Evolutionary conservation across 1,140 invertebrate species (phyloP).

Genomic region (Littorina saxatilis): DNA sequence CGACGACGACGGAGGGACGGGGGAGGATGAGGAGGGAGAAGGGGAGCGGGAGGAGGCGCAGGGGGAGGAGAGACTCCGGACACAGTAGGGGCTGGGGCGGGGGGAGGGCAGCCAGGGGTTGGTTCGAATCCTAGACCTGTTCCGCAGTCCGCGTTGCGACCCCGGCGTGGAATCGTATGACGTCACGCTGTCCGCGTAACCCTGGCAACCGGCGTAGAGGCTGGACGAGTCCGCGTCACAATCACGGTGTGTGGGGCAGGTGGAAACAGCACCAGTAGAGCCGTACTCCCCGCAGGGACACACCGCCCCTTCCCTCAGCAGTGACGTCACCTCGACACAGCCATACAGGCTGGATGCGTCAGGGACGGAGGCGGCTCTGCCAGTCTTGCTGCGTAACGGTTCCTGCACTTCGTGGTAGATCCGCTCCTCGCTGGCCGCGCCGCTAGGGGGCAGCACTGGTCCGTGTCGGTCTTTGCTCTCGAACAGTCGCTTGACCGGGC

Average conservation of each 20-base stretch:
- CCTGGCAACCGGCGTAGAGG: not conserved
- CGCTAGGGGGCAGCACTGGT: not conserved
- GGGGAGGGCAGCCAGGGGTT: constrained; percentile 84
- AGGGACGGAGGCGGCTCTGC: not conserved
- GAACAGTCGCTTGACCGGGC: not conserved
- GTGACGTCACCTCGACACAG: not conserved
- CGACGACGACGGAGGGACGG: constrained; percentile 30
- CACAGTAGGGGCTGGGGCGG: constrained; percentile 39
- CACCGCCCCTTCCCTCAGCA: not conserved
- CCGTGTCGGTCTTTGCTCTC: not conserved
- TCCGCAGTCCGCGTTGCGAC: constrained; percentile 14
- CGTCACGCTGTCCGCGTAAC: constrained; percentile 5
- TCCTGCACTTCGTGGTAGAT: not conserved
- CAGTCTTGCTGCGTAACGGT: not conserved
- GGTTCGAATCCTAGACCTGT: constrained; percentile 85
- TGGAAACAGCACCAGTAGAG: not conserved
- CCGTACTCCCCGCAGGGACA: not conserved
- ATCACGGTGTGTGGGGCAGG: not conserved
- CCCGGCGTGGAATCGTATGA: not conserved
- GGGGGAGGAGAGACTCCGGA: constrained; percentile 36
- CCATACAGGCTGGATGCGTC: not conserved
- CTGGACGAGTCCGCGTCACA: not conserved
- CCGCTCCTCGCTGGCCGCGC: not conserved
- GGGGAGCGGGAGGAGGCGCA: constrained; percentile 40
- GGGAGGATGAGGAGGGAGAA: constrained; percentile 25